Conservation (phyloP, 2,113 vertebrate species). For the Microcebus murinus region DNA sequence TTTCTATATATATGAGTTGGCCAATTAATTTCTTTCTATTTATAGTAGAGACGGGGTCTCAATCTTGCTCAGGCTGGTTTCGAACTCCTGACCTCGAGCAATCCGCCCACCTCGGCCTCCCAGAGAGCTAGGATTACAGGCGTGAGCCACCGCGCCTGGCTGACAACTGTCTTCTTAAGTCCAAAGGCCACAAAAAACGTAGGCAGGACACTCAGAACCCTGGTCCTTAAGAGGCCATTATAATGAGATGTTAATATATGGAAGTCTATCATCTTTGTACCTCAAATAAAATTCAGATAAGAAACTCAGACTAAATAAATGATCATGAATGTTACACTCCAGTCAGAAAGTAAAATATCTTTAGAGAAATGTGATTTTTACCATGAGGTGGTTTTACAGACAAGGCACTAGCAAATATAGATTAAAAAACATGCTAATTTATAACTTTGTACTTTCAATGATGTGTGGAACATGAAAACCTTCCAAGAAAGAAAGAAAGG, state of each 20-base stretch:
- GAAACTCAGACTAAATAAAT: background rate
- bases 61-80: too few relatives aligned
- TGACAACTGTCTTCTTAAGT: background rate
- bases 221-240: background rate
- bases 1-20: too few relatives aligned
- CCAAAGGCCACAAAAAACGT: background rate
- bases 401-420: background rate
- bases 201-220: background rate
- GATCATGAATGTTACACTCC: background rate
- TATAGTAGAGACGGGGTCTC: too few relatives aligned
- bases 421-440: background rate
- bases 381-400: background rate
- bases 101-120: too few relatives aligned
- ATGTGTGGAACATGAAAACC: background rate
- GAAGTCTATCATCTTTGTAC: background rate
- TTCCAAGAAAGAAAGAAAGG: background rate
- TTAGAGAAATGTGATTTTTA: conserved; percentile 1
- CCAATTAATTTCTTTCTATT: too few relatives aligned
- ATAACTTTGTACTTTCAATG: background rate
- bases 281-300: background rate
- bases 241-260: background rate
- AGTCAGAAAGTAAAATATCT: background rate
- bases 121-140: too few relatives aligned
- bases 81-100: too few relatives aligned
- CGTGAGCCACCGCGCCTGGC: too few relatives aligned